These are phyloP conservation scores for Panthera uncia DNA, from an alignment of 2,113 vertebrate genomes.

Conservation along the genomic window DNA sequence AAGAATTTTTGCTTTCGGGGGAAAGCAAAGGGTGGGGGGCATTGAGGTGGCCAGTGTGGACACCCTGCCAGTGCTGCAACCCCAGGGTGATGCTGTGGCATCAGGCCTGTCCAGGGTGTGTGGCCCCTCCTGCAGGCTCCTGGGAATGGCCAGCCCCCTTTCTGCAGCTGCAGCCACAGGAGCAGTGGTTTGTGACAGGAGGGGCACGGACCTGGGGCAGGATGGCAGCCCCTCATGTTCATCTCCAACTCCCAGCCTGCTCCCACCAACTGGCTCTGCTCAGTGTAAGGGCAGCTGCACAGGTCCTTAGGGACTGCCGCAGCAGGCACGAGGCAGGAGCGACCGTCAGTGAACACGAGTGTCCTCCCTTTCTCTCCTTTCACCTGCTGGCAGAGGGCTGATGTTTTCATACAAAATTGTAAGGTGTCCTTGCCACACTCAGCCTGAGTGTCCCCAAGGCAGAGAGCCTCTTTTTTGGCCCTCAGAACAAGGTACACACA, in stretches of 20 bases:
- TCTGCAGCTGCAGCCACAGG: background rate
- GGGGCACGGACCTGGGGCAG: background rate
- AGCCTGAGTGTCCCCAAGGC: background rate
- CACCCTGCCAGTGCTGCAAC: background rate
- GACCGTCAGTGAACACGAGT: fast-evolving
- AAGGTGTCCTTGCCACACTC: background rate
- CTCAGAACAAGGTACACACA: background rate
- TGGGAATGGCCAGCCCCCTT: background rate
- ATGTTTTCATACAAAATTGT: background rate
- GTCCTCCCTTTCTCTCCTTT: background rate
- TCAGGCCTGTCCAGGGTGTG: background rate
- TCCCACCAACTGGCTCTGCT: background rate
- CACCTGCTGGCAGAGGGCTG: background rate
- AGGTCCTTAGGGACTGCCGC: background rate
- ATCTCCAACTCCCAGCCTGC: background rate
- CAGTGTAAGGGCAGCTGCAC: background rate
- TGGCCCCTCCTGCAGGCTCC: background rate
- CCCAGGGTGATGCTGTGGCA: background rate
- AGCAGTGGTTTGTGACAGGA: background rate
- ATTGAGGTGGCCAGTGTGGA: background rate
- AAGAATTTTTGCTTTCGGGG: background rate
- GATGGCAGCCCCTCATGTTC: background rate
- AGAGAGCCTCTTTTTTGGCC: background rate
- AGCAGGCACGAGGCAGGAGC: background rate
- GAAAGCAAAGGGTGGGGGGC: background rate